Evolutionary conservation across 2,797 vertebrate genomes (phyloP).

Genomic region (Apogon hyalosoma): DNA sequence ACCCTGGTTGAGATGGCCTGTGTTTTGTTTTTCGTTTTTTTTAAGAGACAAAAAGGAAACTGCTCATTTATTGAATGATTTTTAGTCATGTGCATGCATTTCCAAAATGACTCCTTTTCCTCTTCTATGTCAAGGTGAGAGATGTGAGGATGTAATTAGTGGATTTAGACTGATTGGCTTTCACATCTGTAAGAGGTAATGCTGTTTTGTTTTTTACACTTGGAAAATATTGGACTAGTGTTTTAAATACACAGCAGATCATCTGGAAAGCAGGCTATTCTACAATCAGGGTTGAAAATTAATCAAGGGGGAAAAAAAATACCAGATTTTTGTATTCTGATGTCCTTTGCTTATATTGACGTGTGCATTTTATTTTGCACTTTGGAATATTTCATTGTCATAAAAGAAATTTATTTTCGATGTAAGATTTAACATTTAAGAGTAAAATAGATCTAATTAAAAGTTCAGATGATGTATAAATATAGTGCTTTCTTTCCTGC

Average conservation of each 20-base stretch:
- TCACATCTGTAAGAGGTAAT: neutral
- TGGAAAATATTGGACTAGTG: neutral
- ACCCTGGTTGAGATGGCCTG: conserved; percentile 61
- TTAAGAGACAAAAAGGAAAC: neutral
- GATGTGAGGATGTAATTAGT: neutral
- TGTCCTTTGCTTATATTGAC: conserved; percentile 78
- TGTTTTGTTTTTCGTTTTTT: too few relatives aligned
- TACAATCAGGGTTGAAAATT: conserved; percentile 59
- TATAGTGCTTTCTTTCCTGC: conserved; percentile 80
- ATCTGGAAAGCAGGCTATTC: conserved; percentile 47
- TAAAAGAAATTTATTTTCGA: conserved; percentile 84
- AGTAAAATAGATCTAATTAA: conserved; percentile 73
- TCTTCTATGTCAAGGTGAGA: neutral
- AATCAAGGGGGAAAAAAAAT: conserved; percentile 18
- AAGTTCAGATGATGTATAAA: conserved; percentile 73
- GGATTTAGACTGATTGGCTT: conserved; percentile 1
- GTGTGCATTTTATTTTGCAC: conserved; percentile 82
- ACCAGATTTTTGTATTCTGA: conserved; percentile 71
- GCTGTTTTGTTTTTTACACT: conserved; percentile 8
- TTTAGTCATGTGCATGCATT: conserved; percentile 37
- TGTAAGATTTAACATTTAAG: conserved; percentile 78
- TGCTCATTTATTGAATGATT: conserved; percentile 14
- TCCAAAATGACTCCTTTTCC: conserved; percentile 9
- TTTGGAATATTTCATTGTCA: conserved; percentile 82
- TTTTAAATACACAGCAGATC: conserved; percentile 6